Base-by-base conservation (phyloP, 2,113 vertebrate species). In the Onychostruthus taczanowskii region DNA sequence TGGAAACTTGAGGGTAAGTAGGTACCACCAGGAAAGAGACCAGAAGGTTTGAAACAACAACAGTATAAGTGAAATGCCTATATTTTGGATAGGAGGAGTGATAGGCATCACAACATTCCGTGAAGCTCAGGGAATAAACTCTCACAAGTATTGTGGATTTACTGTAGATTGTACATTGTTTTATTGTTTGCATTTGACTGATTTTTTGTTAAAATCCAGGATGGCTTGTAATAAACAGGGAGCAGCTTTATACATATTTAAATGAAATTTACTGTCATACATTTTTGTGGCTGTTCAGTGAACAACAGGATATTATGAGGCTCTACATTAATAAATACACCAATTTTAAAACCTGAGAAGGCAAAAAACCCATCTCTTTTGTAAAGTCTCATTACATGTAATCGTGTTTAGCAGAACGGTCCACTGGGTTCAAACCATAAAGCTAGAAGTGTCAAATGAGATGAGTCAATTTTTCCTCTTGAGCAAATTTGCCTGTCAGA, bases 401-500 rank as follows among this genome's bases (percentile, higher is more conserved):
- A 44, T 14, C 20, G 21, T 7, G 27, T 70, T 92, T 66, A 88
- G 49, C 67, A 52, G 64, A 84, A 61, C 1, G 9, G 50, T 90
- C 49, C n/a, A 49, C 8, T 31, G 67, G 13, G 7, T 82, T 83
- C 26, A 84, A 79, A 50, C 10, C 31, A 59, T 35, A 78, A 77
- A 84, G 14, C 6, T 15, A 11, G 6, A 87, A 58, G 28, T 22
- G 49, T 63, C 56, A 76, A 62, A 75, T 13, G 15, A 76, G 49
- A 85, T 73, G n/a, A 87, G 37, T 37, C 53, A 37, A 16, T 94
- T 89, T 87, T 66, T 46, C 12, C 41, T 52, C 49, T 59, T 28
- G 53, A 84, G 77, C 23, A 93, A 87, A 94, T 91, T 55, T 81
- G n/a, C n/a, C 24, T 73, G 49, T 50, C 58, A 82, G 81, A 20